phyloP scores from a whole-genome alignment of 2,113 vertebrate genomes.

The Hystrix cristata region DNA sequence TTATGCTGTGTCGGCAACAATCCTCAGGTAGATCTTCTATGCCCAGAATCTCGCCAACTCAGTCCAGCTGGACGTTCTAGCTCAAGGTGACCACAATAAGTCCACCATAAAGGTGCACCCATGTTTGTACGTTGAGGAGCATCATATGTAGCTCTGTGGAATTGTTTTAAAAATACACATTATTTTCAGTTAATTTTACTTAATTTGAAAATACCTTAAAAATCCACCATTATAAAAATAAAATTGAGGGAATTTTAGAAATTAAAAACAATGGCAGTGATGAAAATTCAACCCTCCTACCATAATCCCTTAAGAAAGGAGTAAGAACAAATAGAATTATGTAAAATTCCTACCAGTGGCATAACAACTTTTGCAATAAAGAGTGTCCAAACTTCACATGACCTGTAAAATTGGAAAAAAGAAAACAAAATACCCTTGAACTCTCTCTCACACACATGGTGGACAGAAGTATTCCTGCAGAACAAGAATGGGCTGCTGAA shows the following conservation, averaged over 20 bases:
- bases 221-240: not conserved
- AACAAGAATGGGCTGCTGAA: not conserved
- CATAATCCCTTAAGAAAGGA: not conserved
- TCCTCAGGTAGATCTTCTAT: too few relatives aligned
- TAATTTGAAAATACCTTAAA: not conserved
- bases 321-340: not conserved
- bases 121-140: not conserved
- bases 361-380: not conserved
- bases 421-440: not conserved
- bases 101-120: not conserved
- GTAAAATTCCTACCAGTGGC: not conserved
- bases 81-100: too few relatives aligned
- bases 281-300: not conserved
- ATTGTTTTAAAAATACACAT: not conserved
- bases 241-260: not conserved
- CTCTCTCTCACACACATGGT: not conserved
- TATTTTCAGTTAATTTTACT: not conserved
- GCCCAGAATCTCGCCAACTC: too few relatives aligned
- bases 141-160: not conserved
- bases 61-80: too few relatives aligned
- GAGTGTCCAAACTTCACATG: not conserved
- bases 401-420: constrained; percentile 22
- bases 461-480: not conserved
- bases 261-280: not conserved
- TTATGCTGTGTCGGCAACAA: too few relatives aligned